These are phyloP conservation scores for Polypterus senegalus DNA, from an alignment of 2,113 vertebrate species.

Conservation along the genomic window DNA sequence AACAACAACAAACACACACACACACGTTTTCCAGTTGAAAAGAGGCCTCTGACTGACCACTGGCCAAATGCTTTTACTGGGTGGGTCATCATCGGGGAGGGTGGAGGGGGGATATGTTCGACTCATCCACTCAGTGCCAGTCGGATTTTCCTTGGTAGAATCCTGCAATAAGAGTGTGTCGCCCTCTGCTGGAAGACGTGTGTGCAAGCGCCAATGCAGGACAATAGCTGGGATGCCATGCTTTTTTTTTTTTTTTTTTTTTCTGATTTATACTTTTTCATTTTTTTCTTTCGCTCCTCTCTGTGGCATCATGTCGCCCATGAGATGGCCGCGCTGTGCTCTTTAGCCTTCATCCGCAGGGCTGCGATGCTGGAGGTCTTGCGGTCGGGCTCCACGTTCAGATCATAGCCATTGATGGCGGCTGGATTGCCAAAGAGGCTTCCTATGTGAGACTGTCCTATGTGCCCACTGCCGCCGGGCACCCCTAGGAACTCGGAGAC, in stretches of 20 bases:
- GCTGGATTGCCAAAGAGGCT: conserved; percentile 72
- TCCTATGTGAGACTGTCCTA: conserved; percentile 91
- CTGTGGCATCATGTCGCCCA: conserved; percentile 83
- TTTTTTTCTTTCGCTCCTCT: conserved; percentile 4
- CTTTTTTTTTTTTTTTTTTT: neutral
- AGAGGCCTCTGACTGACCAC: no score
- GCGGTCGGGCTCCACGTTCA: conserved; percentile 90
- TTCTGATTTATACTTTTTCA: neutral
- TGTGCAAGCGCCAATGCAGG: no score
- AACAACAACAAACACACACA: no score
- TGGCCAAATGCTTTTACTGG: no score
- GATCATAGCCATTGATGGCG: conserved; percentile 81
- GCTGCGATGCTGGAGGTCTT: conserved; percentile 95
- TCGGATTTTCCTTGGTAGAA: no score
- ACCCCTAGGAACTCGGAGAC: conserved; percentile 86
- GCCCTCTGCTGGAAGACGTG: no score
- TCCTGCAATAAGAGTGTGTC: no score
- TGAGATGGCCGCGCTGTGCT: conserved; percentile 97
- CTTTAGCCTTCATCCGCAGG: conserved; percentile 96
- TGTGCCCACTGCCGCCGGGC: conserved; percentile 60
- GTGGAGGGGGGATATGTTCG: no score
- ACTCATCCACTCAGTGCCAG: no score
- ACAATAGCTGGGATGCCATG: no score
- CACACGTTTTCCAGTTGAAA: no score
- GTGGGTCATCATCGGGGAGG: no score